phyloP scores from a whole-genome alignment of 2,888 invertebrate species.

The Heliconius cydno region DNA sequence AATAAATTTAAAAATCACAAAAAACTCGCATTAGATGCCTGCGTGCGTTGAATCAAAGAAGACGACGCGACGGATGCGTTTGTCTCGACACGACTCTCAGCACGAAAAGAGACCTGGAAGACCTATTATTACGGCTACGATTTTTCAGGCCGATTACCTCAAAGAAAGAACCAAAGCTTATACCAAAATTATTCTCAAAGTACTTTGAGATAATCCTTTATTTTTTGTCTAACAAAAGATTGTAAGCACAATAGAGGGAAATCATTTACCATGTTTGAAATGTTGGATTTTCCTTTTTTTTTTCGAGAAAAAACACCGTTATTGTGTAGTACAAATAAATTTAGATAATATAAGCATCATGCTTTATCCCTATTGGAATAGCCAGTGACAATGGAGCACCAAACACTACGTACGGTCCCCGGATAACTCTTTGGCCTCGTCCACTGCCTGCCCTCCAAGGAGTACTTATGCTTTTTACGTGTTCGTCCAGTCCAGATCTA shows the following conservation, averaged over 20 bases:
- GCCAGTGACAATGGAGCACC: no score
- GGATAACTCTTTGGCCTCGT: no score
- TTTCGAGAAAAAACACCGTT: not conserved
- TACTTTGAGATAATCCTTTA: constrained; percentile 34
- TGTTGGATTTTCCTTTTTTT: not conserved
- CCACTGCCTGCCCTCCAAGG: no score
- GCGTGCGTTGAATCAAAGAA: constrained; percentile 9
- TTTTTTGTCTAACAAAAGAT: constrained; percentile 42
- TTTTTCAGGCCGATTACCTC: constrained; percentile 35
- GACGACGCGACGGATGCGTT: constrained; percentile 4
- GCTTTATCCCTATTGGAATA: no score
- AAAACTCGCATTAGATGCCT: not conserved
- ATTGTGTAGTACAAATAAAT: not conserved
- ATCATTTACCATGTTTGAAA: constrained; percentile 15
- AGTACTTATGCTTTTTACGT: no score
- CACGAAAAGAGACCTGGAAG: constrained; percentile 10
- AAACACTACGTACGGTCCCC: no score
- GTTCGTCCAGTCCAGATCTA: no score
- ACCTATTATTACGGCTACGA: constrained; percentile 38
- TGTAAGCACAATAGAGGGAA: constrained; percentile 11
- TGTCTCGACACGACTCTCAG: not conserved
- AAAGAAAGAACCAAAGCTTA: constrained; percentile 27
- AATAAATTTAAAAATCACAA: not conserved
- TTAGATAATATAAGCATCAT: not conserved
- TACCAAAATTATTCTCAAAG: constrained; percentile 35